Conservation (phyloP, 2,113 vertebrate species). For the Tachycineta bicolor region DNA sequence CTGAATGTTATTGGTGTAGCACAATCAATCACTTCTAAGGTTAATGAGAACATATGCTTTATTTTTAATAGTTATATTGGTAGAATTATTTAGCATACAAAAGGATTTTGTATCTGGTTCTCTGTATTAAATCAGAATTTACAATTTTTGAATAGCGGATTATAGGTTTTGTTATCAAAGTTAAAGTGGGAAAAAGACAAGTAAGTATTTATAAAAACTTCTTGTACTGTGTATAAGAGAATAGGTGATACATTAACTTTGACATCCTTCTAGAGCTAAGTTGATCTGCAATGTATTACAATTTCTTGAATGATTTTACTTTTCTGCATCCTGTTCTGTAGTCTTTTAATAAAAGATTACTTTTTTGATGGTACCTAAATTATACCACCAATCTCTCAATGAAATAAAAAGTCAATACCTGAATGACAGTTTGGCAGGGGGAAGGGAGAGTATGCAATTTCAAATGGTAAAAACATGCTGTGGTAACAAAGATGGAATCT, state of each 20-base stretch:
- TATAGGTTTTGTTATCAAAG: conserved; percentile 18
- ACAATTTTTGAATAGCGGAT: conserved; percentile 13
- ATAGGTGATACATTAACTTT: not conserved
- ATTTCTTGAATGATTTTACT: conserved; percentile 15
- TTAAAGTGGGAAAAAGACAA: not conserved
- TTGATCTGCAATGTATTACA: not conserved
- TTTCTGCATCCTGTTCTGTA: conserved; percentile 32
- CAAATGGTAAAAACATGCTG: conserved; percentile 45
- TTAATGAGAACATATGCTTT: conserved; percentile 80
- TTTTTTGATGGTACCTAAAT: conserved; percentile 65
- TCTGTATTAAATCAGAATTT: conserved; percentile 20
- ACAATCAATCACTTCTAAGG: conserved; percentile 79
- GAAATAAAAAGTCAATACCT: conserved; percentile 69
- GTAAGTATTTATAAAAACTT: conserved; percentile 31
- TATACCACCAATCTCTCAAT: conserved; percentile 49
- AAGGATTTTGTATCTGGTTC: conserved; percentile 24
- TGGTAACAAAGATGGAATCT: conserved; percentile 65
- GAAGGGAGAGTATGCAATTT: not conserved
- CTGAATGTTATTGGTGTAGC: conserved; percentile 74
- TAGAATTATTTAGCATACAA: conserved; percentile 67
- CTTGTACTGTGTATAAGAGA: not conserved
- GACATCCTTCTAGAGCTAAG: not conserved
- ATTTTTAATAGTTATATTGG: conserved; percentile 74
- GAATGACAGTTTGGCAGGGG: not conserved
- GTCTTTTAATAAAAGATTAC: conserved; percentile 65